A percentile compares a stretch with the other conserved stretches of the same genome.
Conservation (phyloP, 2,113 vertebrate genomes). For the Thalassarche chlororhynchos region DNA sequence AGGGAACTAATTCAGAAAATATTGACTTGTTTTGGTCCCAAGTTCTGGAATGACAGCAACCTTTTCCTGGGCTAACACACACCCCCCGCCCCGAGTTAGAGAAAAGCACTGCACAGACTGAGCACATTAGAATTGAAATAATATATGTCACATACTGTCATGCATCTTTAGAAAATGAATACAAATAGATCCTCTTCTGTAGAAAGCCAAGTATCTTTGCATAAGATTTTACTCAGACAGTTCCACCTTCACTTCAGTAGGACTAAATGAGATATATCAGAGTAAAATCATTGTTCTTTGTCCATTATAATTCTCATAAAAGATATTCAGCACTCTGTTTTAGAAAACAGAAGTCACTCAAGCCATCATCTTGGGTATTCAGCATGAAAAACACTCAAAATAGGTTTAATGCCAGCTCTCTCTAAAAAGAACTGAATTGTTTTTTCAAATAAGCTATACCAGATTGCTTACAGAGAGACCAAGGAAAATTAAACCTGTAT, state of each 20-base stretch:
- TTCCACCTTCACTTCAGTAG: not conserved
- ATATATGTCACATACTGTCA: not conserved
- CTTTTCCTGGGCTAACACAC: not conserved
- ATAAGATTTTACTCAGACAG: not conserved
- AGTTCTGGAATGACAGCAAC: not conserved
- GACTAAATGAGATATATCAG: not conserved
- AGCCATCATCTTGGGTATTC: not conserved
- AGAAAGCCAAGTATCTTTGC: not conserved
- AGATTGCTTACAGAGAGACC: not conserved
- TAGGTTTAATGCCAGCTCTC: not conserved
- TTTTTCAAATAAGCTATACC: not conserved
- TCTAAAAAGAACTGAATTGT: not conserved
- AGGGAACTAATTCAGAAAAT: no score
- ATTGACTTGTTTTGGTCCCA: not conserved
- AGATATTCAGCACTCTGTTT: not conserved
- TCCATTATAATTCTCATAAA: not conserved
- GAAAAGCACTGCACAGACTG: not conserved
- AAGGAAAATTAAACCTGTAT: not conserved
- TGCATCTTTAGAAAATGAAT: not conserved
- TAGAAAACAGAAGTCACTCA: not conserved
- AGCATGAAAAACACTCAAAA: not conserved
- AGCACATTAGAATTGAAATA: not conserved
- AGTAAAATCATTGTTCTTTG: not conserved
- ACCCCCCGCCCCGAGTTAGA: rapidly evolving
- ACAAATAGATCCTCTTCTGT: not conserved